Evolutionary conservation across 2,888 invertebrate species (phyloP).

Genomic region (Seira musarum): DNA sequence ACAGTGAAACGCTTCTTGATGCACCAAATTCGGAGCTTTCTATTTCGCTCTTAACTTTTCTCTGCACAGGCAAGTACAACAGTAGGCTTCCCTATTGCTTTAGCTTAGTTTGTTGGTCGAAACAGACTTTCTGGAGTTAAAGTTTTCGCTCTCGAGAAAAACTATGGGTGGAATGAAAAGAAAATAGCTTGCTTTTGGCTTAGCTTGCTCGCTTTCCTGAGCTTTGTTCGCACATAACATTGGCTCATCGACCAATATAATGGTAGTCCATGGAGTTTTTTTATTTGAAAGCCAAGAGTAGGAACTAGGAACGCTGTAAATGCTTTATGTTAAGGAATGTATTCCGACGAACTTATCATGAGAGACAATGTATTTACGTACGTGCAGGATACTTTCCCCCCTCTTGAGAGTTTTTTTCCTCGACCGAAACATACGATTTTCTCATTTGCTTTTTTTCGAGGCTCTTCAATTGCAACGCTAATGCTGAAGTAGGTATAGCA

Average conservation of each 20-base stretch:
- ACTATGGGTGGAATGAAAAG: conserved; percentile 19
- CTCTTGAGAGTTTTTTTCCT: conserved; percentile 55
- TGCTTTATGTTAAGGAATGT: background rate
- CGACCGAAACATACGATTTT: conserved; percentile 69
- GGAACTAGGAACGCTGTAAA: background rate
- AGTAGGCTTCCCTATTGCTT: conserved; percentile 27
- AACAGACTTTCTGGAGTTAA: conserved; percentile 4
- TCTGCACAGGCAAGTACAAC: conserved; percentile 19
- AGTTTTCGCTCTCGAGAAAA: background rate
- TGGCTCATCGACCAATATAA: conserved; percentile 27
- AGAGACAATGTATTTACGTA: background rate
- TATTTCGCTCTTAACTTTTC: conserved; percentile 22
- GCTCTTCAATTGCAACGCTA: conserved; percentile 5
- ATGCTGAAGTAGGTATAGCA: conserved; percentile 5
- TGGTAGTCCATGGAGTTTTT: conserved; percentile 25
- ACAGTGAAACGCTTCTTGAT: conserved; percentile 62
- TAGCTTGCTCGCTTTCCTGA: conserved; percentile 63
- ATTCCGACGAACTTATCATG: background rate
- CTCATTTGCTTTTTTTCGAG: background rate
- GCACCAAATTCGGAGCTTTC: conserved; percentile 59
- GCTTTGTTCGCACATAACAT: conserved; percentile 69
- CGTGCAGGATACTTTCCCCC: background rate
- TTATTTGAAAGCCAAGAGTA: no score
- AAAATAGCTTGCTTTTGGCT: conserved; percentile 56
- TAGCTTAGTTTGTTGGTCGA: background rate